phyloP scores from a whole-genome alignment of 1,140 invertebrate genomes.

The Uloborus diversus region DNA sequence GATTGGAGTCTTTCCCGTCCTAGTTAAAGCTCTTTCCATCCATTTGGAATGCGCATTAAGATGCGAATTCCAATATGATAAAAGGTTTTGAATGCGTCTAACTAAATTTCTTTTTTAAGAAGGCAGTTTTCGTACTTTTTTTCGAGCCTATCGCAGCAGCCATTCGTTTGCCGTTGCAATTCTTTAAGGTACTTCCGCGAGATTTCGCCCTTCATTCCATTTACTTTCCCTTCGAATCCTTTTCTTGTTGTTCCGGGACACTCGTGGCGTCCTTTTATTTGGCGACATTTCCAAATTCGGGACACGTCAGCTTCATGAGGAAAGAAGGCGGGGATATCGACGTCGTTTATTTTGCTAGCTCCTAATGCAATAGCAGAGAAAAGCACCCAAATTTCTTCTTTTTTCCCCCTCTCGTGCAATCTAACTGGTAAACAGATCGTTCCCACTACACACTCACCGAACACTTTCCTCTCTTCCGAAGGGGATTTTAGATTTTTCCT shows the following conservation, averaged over 20 bases:
- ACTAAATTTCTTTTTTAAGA: slow-evolving; percentile 40
- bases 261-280: slow-evolving; percentile 35
- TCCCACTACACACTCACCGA: slow-evolving; percentile 17
- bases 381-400: background rate
- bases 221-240: slow-evolving; percentile 50
- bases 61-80: slow-evolving; percentile 20
- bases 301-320: slow-evolving; percentile 48
- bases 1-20: too few relatives aligned
- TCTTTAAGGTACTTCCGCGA: slow-evolving; percentile 49
- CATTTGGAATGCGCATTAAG: too few relatives aligned
- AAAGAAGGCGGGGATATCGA: slow-evolving; percentile 43
- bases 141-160: slow-evolving; percentile 1
- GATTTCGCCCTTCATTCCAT: slow-evolving; percentile 53
- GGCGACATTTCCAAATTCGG: slow-evolving; percentile 53
- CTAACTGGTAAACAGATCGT: slow-evolving; percentile 47
- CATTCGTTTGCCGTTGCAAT: slow-evolving; percentile 48
- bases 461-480: background rate
- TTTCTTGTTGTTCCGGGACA: slow-evolving; percentile 36
- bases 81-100: slow-evolving; percentile 49
- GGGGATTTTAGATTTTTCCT: background rate
- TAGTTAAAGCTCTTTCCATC: too few relatives aligned
- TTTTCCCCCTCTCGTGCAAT: slow-evolving; percentile 3
- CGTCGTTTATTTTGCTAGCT: slow-evolving; percentile 48
- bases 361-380: slow-evolving; percentile 46
- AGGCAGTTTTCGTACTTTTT: slow-evolving; percentile 24